Base-by-base conservation (phyloP, 2,797 vertebrate genomes). In the Gambusia yucatana region DNA sequence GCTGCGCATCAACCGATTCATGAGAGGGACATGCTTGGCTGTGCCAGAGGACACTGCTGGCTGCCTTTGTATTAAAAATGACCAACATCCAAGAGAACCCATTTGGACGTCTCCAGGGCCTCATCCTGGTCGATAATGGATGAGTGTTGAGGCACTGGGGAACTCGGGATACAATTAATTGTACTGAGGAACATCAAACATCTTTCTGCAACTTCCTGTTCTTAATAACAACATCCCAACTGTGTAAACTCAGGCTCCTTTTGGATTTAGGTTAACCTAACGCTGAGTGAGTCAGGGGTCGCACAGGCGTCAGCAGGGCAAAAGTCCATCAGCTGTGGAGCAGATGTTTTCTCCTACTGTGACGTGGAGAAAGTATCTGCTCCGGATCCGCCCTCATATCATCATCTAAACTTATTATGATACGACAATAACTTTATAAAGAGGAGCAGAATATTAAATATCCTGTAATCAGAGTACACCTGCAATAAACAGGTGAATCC, bases 131-230 rank as follows among this genome's bases (percentile, higher is more conserved):
- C 89, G 87, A 93, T 92, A 95, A 94, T 91, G 86, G 93, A 91
- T 84, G 77, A 84, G 77, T 86, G 90, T 75, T 67, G 80, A 82
- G 36, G 43, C 67, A 71, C 22, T 72, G 25, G 72, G 82, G 78
- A 81, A 80, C 72, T 84, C 65, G 48, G 91, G 91, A 95, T 87
- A 89, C 90, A 96, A 95, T 95, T 95, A 95, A 93, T 90, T 87
- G 84, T 88, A 89, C 86, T 83, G 81, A 89, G 77, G 76, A 91
- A 93, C 90, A 92, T 94, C 91, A 93, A 95, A 94, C 90, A 91
- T 90, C 82, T 14, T 82, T 78, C 55, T 84, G 86, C 82, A 88
- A 84, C 89, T 92, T 91, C 83, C 90, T 83, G 83, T 76, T 77
- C 90, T 89, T 93, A 93, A 93, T 93, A 89, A 88, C 78, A 88